Evolutionary conservation across 2,113 vertebrate species (phyloP), one percentile per base, ranked within the genome.

Genomic region (Thunnus maccoyii): DNA sequence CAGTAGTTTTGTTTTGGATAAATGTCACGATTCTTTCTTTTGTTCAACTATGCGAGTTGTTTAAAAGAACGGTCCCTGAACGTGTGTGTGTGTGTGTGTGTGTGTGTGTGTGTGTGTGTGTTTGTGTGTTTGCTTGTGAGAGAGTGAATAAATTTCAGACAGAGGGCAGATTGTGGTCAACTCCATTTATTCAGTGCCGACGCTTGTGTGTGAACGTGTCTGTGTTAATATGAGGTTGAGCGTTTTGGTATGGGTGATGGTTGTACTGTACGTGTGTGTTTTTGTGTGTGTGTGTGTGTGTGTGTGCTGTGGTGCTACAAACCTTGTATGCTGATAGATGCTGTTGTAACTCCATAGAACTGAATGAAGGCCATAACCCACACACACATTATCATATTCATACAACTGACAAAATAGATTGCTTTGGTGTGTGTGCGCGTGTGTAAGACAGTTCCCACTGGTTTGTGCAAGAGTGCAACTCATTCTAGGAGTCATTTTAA

Each of bases 111-210:
- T 54, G 3, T 55, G 50, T 74, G 57, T 44, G 41, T 27, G 62
- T 66, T 51, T 72, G 58, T 69, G 79, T 69, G 57, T 46, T 1
- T 50, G 25, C 9, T 48, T 14, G 10, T 70, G 65, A 50, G 51
- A 57, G 81, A 54, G 75, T 76, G 82, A 85, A 93, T 88, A 83
- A 18, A 82, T 90, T 84, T 88, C 76, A 87, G 84, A 91, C 84
- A 81, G 76, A 80, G 85, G 90, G 86, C 88, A 91, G 66, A 82
- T 74, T 82, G 89, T 91, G 89, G 89, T 93, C 92, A 92, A 90
- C 86, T 93, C 82, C 55, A 92, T 94, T 92, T 91, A 89, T 92
- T 86, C 90, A 80, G 82, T 78, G 66, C 62, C 67, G 44, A 70
- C 18, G 30, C 56, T 25, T 65, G 54, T 66, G 57, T 58, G 4